Base-by-base conservation (phyloP, 2,888 invertebrate species). In the Pyrrhosoma nymphula region DNA sequence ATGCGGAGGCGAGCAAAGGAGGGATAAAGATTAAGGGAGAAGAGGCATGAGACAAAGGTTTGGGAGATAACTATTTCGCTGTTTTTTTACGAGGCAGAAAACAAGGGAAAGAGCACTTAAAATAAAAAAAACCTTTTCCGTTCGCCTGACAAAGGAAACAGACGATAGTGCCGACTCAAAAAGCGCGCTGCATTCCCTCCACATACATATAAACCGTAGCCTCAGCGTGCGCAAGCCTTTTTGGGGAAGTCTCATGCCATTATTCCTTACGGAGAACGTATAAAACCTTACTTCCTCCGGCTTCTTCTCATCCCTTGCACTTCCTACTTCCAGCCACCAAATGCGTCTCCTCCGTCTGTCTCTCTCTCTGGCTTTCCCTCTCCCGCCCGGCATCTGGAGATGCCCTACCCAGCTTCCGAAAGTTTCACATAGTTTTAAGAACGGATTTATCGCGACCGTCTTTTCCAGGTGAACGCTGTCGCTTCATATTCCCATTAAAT, bases 341-440 rank as follows among this genome's bases (percentile, higher is more conserved):
- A 60, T 56, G 90, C 90, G 56, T 30, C 60, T 60, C 90, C 20
- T 23, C 8, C 30, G 56, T 35, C 89, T 26, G 14, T n/a, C n/a
- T 89, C 55, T 39, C 60, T 39, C 30, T n/a, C 60, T 60, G 6
- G 0, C 20, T 60, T 14, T 60, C 63, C 23, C 26, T 88, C 91
- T 63, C 30, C 91, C 35, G 20, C 39, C 23, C 23, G 69, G 26
- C n/a, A 39, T 39, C 60, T 63, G 63, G 39, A 91, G 91, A 91
- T 60, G 63, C 39, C 69, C 18, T 93, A 26, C 39, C 30, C 82
- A 35, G 82, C 82, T 82, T 93, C 93, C 69, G n/a, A 47, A 93
- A 93, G 93, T 93, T 93, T 69, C 69, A 93, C 69, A 47, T 93
- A 93, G 93, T 93, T 93, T 93, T 75, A 93, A 93, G 93, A 93